Evolutionary conservation across 2,888 invertebrate species (phyloP).

Genomic region (Blera fallax): DNA sequence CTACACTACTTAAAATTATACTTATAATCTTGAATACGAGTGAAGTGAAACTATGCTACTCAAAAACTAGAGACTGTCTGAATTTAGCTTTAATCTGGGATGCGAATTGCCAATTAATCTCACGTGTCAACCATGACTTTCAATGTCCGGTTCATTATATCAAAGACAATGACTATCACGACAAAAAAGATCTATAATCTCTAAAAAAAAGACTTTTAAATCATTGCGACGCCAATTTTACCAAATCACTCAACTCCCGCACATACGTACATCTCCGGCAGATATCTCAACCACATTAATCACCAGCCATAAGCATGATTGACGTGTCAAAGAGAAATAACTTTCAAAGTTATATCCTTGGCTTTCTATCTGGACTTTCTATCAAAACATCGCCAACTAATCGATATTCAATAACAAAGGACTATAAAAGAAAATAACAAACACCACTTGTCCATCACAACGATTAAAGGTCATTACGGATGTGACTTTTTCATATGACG

Average conservation of each 20-base stretch:
- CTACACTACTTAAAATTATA: too few relatives aligned
- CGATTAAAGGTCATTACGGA: slow-evolving; percentile 3
- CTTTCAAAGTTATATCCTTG: slow-evolving; percentile 6
- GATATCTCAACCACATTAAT: slow-evolving; percentile 6
- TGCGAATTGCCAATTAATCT: background rate
- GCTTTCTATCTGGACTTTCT: background rate
- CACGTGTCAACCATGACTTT: background rate
- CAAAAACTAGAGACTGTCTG: too few relatives aligned
- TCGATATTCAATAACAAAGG: slow-evolving; percentile 27
- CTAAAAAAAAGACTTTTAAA: background rate
- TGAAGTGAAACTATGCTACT: too few relatives aligned
- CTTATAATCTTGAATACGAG: too few relatives aligned
- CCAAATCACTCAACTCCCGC: background rate
- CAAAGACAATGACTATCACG: background rate
- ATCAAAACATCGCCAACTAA: slow-evolving; percentile 9
- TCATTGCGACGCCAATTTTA: slow-evolving; percentile 2
- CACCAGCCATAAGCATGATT: slow-evolving; percentile 9
- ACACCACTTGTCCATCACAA: background rate
- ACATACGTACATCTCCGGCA: background rate
- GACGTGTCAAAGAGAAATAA: slow-evolving; percentile 21
- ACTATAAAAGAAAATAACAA: background rate
- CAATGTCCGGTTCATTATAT: background rate
- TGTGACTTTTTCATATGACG: background rate
- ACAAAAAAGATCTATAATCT: background rate
- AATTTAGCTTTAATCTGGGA: too few relatives aligned